Base-by-base conservation (phyloP, 2,888 invertebrate species). In the Cancer borealis region DNA sequence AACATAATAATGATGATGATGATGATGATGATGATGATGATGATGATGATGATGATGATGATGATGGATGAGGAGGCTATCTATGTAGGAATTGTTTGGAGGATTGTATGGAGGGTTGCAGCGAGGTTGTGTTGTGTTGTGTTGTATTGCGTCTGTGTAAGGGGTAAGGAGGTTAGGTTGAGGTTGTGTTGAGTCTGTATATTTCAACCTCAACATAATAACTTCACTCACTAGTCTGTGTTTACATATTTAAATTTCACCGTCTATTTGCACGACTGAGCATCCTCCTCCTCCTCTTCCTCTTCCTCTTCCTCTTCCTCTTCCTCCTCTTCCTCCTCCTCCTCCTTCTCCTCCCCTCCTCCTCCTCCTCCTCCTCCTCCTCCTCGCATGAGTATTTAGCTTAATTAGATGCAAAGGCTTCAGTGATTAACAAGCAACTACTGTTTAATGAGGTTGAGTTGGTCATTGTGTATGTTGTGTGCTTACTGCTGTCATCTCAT, bases 381-480 rank as follows among this genome's bases (percentile, higher is more conserved):
- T 54, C 17, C 54, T 12, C 14, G 54, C 12, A 73, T 73, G 66
- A 21, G n/a, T 73, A n/a, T 73, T 21, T 73, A 4, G n/a, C 66
- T 73, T 73, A 21, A n/a, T 73, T 73, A 73, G 66, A 21, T n/a
- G 21, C 66, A 21, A 14, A 73, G 3, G 66, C n/a, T n/a, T n/a
- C 66, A 73, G 66, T 73, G n/a, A 73, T 73, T 73, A 73, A 73
- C 21, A 73, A 8, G n/a, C 6, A 14, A 73, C 66, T 73, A n/a
- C n/a, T 73, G 66, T 21, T 73, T 73, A 73, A 73, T n/a, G n/a
- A 73, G 66, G 66, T n/a, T n/a, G 66, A 73, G 3, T 0, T 17
- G n/a, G 21, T 73, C n/a, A 73, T n/a, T 73, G n/a, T 73, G 66
- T 73, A 73, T 73, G 66, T n/a, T 73, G 66, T n/a, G n/a, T n/a